Evolutionary conservation across 2,113 vertebrate species (phyloP), one percentile per base, ranked within the genome.

Genomic region (Microcebus tavaratra): DNA sequence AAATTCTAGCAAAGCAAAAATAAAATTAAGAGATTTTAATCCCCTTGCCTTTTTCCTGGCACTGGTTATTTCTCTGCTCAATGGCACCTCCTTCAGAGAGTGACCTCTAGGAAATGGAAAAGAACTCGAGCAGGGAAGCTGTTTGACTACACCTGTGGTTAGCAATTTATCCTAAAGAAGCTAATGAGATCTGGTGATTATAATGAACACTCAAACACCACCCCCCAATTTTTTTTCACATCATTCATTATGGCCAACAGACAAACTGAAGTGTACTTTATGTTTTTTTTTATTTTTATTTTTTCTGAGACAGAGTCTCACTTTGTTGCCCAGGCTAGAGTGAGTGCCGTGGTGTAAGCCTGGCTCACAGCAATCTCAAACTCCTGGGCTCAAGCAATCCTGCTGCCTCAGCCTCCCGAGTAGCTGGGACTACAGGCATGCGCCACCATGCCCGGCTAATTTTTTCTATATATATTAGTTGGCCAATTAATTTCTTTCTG

Each of bases 101-200:
- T 48, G n/a, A 91, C 11, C 57, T 63, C 63, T 83, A 90, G 50
- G 34, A 97, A 90, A 84, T 34, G 34, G 12, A 88, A 45, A 65
- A n/a, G 67, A 92, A 63, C 50, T 27, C 11, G 31, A 59, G 84
- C 21, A 42, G 67, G 36, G 55, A 94, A 93, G 45, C 48, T 59
- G 14, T 34, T 29, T 87, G 17, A 92, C 39, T 27, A 50, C 27
- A 89, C 8, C 39, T 67, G 34, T 86, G 42, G 61, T 76, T 76
- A 91, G 73, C 42, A 70, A 91, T 48, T 92, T 90, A 94, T 39
- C 34, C 79, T 70, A 21, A 96, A 57, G 63, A 89, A 93, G 17
- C 42, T 90, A 81, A 94, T 68, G 55, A 94, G 80, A 89, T 65
- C 39, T 57, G 11, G 14, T 85, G 59, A 94, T 89, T 63, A 92